Evolutionary conservation across 2,797 vertebrate genomes (phyloP), one percentile per base, ranked within the genome.

Genomic region (Danio tinwini): DNA sequence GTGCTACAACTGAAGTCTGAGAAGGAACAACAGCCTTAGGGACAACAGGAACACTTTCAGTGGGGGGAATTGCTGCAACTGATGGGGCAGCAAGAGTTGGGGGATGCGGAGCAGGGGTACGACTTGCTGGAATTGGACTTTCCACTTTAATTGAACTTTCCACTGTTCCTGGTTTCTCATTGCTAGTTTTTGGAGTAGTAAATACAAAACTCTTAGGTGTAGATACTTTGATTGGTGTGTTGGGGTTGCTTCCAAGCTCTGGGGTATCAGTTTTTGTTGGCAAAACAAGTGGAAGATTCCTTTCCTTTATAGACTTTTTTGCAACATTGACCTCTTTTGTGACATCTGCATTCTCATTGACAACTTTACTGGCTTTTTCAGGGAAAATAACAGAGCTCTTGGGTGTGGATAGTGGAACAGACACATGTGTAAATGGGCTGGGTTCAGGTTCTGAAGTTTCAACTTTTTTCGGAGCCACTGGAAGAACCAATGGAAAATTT

Each of bases 351-450:
- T 78, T 83, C 42, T 6, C 87, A 63, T 89, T 91, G 2, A 52
- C 3, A 72, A 49, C 9, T 29, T 47, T 45, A 8, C 40, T 37
- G 5, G 83, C 21, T 64, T 83, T 93, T 77, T 16, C 90, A 74
- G 92, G 86, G 44, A 74, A 82, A 14, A 82, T 79, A 13, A 90
- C 76, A 13, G 80, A 56, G 45, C 90, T 90, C 74, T 90, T 92
- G 0, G 69, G 10, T 12, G 81, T 13, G 7, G 83, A 16, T 5
- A 90, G 88, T 49, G 90, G 76, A 0, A 21, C n/a, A 12, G 72
- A 75, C 40, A 13, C 40, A 40, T 61, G 65, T 5, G 72, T 62
- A 58, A 19, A 44, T 70, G 44, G 21, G 4, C 19, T 62, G 45
- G 76, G 40, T 13, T 76, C 69, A 49, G 8, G 37, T 37, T 39